Conservation (phyloP, 2,113 vertebrate genomes). For the Panthera leo region DNA sequence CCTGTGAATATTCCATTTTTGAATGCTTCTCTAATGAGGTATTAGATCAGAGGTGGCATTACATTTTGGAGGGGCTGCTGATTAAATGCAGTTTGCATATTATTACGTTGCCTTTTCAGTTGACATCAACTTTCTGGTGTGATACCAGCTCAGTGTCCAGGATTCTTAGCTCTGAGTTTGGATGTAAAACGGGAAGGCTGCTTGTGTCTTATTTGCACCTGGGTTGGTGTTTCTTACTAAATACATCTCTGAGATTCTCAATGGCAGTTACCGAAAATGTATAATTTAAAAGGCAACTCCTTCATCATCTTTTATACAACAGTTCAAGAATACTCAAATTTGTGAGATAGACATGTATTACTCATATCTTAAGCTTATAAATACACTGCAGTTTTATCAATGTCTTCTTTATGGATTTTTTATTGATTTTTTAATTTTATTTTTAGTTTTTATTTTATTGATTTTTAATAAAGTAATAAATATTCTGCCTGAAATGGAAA, state of each 20-base stretch:
- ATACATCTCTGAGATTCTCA: background rate
- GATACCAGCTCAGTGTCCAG: background rate
- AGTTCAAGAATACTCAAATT: background rate
- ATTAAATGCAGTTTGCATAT: background rate
- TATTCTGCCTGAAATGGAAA: constrained; percentile 13
- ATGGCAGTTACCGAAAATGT: background rate
- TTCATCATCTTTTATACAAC: background rate
- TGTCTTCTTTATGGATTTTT: background rate
- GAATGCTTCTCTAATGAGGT: background rate
- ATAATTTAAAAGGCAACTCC: background rate
- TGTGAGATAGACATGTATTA: background rate
- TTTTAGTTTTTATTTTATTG: background rate
- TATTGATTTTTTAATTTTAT: background rate
- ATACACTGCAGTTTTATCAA: background rate
- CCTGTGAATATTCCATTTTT: background rate
- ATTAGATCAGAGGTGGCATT: background rate
- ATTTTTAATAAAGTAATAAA: background rate
- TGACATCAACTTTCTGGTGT: background rate
- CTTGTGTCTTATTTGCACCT: background rate
- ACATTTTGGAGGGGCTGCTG: background rate
- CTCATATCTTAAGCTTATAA: background rate
- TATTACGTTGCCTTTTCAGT: background rate
- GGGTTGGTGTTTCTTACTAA: background rate
- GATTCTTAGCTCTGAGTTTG: background rate
- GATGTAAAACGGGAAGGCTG: background rate